Conservation (phyloP, 2,888 invertebrate genomes). For the Nomada goodeniana region DNA sequence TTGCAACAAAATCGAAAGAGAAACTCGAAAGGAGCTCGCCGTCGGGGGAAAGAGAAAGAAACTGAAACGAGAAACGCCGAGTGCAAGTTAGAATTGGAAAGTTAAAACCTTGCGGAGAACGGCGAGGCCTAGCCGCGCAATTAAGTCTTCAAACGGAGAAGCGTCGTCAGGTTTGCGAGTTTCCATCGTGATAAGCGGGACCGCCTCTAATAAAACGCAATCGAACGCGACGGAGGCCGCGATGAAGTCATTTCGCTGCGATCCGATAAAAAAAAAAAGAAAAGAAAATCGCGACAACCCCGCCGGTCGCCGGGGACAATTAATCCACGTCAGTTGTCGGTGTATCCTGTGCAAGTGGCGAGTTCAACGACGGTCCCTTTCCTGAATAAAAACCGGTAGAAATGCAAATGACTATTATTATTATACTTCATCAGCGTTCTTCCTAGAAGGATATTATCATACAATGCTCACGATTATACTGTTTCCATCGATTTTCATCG, state of each 20-base stretch:
- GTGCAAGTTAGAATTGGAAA: constrained; percentile 1
- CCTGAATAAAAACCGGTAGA: neutral
- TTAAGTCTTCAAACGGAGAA: constrained; percentile 43
- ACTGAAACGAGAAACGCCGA: neutral
- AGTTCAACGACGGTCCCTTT: constrained; percentile 58
- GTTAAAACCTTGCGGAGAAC: neutral
- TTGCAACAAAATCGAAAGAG: neutral
- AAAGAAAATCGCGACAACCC: constrained; percentile 29
- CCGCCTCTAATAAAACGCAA: constrained; percentile 44
- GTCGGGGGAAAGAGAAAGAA: neutral
- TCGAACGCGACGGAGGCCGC: constrained; percentile 22
- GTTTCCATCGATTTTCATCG: too few relatives aligned
- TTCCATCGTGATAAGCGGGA: constrained; percentile 38
- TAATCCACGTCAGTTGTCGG: constrained; percentile 53
- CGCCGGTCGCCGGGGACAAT: constrained; percentile 31
- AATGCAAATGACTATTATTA: neutral
- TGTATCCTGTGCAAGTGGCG: constrained; percentile 6
- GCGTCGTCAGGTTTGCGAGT: constrained; percentile 27
- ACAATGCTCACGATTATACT: too few relatives aligned
- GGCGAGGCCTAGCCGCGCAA: constrained; percentile 15
- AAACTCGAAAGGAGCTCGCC: neutral
- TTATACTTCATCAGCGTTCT: neutral
- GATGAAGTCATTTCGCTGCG: constrained; percentile 51
- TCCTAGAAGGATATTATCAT: neutral
- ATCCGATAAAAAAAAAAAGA: constrained; percentile 12